Percentiles rank a stretch among this genome's conserved stretches.
These are phyloP conservation scores for Nymphalis polychloros DNA, from an alignment of 2,888 invertebrate species.

Conservation along the genomic window DNA sequence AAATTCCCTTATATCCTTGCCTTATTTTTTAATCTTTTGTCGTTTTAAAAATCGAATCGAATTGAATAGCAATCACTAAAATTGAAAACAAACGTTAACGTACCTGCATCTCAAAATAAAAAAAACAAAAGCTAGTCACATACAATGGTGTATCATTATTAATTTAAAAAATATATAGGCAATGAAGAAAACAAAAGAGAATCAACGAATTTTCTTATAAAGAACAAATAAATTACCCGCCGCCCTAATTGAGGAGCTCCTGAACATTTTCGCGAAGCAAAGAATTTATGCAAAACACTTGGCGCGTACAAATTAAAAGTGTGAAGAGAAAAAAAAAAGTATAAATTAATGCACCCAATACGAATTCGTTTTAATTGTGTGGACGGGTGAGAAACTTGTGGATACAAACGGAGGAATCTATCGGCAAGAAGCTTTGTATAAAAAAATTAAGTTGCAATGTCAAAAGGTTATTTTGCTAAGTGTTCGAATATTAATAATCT, in stretches of 20 bases:
- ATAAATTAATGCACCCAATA: constrained; percentile 78
- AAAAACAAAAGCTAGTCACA: not conserved
- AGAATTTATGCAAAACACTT: constrained; percentile 79
- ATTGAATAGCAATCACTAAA: not conserved
- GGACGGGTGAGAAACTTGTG: constrained; percentile 38
- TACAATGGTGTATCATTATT: not conserved
- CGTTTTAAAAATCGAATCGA: too few species aligned
- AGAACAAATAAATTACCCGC: constrained; percentile 73
- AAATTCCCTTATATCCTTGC: too few species aligned
- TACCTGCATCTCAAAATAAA: too few species aligned
- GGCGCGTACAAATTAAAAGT: constrained; percentile 77
- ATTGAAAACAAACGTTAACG: too few species aligned
- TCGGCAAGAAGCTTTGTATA: not conserved
- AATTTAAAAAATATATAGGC: not conserved
- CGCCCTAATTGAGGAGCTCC: constrained; percentile 67
- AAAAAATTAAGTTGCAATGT: too few species aligned
- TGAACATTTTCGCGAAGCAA: constrained; percentile 62
- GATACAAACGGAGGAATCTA: constrained; percentile 43
- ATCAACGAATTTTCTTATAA: constrained; percentile 60
- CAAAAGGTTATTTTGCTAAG: too few species aligned
- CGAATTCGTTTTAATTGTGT: constrained; percentile 75
- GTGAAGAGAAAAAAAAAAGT: constrained; percentile 61
- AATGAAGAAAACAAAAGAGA: constrained; percentile 39
- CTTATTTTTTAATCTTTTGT: too few species aligned
- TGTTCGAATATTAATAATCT: too few species aligned